Evolutionary conservation across 2,113 vertebrate species (phyloP).

Genomic region (Pachycephala philippinensis): DNA sequence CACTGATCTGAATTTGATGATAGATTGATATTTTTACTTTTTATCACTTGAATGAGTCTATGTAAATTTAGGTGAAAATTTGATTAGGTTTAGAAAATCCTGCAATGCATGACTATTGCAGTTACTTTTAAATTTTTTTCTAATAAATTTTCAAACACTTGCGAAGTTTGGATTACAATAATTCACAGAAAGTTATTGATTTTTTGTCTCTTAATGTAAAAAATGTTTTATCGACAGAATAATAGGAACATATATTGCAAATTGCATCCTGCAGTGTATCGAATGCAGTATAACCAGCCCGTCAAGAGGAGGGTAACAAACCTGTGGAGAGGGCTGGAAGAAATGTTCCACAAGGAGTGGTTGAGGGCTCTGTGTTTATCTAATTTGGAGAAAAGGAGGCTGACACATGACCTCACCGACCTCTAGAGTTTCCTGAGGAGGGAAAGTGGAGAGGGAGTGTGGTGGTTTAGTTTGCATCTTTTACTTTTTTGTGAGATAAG

Average conservation of each 20-base stretch:
- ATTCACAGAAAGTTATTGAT: not conserved
- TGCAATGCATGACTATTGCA: not conserved
- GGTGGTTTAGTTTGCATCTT: no score
- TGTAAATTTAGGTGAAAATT: not conserved
- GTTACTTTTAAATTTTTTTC: not conserved
- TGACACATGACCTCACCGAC: not conserved
- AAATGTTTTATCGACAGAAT: not conserved
- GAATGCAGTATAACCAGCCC: not conserved
- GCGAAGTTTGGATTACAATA: not conserved
- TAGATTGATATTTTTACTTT: not conserved
- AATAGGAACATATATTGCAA: not conserved
- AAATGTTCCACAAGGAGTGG: accelerated
- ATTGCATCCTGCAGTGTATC: not conserved
- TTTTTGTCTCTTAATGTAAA: not conserved
- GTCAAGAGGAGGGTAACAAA: not conserved
- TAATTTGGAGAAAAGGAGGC: not conserved
- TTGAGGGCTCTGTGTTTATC: not conserved
- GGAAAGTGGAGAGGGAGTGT: not conserved
- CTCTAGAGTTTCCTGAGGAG: not conserved
- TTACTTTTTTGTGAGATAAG: no score
- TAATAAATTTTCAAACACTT: not conserved
- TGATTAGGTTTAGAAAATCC: not conserved
- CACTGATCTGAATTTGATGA: not conserved
- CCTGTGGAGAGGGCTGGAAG: not conserved
- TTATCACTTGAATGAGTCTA: not conserved